Percentiles rank a stretch among this genome's conserved stretches.
These are phyloP conservation scores for Perccottus glenii DNA, from an alignment of 2,113 vertebrate genomes.

Conservation along the genomic window DNA sequence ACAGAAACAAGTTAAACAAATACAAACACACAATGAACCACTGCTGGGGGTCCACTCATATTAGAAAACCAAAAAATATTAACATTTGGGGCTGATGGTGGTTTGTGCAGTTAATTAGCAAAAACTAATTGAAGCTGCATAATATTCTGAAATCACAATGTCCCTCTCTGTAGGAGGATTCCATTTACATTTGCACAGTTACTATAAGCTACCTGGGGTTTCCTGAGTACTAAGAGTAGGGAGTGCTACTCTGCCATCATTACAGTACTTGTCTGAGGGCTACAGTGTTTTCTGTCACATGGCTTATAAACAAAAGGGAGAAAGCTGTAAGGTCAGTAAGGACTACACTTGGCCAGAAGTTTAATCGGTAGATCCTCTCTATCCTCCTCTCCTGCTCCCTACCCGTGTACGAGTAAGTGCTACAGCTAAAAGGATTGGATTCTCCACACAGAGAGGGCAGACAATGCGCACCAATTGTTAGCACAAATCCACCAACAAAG, in stretches of 20 bases:
- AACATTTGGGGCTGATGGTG: conserved; percentile 39
- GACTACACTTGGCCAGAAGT: conserved; percentile 47
- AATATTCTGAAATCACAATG: conserved; percentile 1
- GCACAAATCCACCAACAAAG: conserved; percentile 60
- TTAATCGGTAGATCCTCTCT: conserved; percentile 66
- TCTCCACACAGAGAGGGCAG: conserved; percentile 20
- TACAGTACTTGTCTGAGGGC: conserved; percentile 58
- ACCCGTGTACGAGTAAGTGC: conserved; percentile 29
- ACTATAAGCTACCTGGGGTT: conserved; percentile 31
- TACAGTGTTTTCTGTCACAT: conserved; percentile 56
- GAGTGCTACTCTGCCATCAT: conserved; percentile 34
- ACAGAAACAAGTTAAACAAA: conserved; percentile 44
- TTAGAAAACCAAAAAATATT: background rate
- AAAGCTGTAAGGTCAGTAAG: conserved; percentile 49
- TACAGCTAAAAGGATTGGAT: conserved; percentile 48
- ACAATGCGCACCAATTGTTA: conserved; percentile 26
- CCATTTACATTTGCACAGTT: conserved; percentile 15
- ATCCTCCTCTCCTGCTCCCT: background rate
- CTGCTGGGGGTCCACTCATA: conserved; percentile 24
- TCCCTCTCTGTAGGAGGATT: background rate
- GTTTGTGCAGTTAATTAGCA: conserved; percentile 48
- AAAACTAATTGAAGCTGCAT: background rate
- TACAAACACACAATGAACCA: conserved; percentile 23
- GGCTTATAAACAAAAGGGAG: conserved; percentile 55
- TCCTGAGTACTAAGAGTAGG: conserved; percentile 68